Percentiles rank a stretch among this genome's conserved stretches.
Conservation (phyloP, 2,888 invertebrate species). For the Dasysyrphus albostriatus region DNA sequence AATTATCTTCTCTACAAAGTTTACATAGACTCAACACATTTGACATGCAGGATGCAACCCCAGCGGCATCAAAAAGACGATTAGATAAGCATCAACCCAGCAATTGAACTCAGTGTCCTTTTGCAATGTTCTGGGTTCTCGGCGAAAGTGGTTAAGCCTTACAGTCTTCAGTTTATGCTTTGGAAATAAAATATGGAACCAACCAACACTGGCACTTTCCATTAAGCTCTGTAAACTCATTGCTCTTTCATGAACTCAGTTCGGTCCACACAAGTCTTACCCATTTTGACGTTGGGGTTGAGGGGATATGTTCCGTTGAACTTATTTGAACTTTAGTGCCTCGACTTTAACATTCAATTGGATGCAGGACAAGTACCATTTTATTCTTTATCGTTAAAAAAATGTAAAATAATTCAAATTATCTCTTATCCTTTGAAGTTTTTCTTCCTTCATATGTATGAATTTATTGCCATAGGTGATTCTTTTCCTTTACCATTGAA, state of each 20-base stretch:
- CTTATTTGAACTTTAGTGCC: neutral
- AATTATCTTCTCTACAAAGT: too few relatives aligned
- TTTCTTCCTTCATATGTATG: neutral
- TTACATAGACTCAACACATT: constrained; percentile 11
- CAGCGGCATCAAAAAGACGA: constrained; percentile 26
- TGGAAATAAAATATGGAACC: neutral
- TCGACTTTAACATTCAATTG: neutral
- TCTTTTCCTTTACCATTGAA: too few relatives aligned
- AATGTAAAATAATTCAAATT: too few relatives aligned
- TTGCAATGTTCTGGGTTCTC: constrained; percentile 4
- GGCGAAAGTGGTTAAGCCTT: constrained; percentile 11
- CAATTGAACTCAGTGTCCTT: constrained; percentile 39
- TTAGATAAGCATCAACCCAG: constrained; percentile 43
- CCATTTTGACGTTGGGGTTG: neutral
- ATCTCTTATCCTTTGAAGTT: neutral
- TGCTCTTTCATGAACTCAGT: neutral
- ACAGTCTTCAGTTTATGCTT: neutral
- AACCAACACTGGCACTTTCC: constrained; percentile 21
- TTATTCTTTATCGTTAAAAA: too few relatives aligned
- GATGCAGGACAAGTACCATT: constrained; percentile 1
- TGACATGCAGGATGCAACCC: constrained; percentile 40
- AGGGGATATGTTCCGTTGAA: constrained; percentile 12
- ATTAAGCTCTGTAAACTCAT: constrained; percentile 37
- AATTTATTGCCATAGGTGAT: too few relatives aligned
- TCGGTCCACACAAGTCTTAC: neutral